A percentile compares a stretch with the other conserved stretches of the same genome.
Conservation (phyloP, 1,140 invertebrate species). For the Phortica variegata region DNA sequence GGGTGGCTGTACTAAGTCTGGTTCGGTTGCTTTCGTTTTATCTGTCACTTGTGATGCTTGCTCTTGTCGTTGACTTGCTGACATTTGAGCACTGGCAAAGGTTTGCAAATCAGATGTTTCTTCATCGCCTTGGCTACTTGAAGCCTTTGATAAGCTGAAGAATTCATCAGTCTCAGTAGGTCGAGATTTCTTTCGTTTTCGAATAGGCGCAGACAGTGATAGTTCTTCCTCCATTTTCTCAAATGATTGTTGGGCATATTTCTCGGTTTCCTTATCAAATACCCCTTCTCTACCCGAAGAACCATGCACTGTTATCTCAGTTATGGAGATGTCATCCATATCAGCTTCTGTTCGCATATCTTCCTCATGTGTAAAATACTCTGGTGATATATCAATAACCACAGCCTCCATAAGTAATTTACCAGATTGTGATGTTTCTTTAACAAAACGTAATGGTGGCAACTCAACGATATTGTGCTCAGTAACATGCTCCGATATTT, state of each 20-base stretch:
- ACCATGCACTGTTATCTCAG: slow-evolving; percentile 61
- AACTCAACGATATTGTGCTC: slow-evolving; percentile 84
- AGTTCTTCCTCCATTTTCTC: slow-evolving; percentile 51
- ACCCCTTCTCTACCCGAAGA: slow-evolving; percentile 55
- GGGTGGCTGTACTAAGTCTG: slow-evolving; percentile 39
- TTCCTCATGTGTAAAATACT: slow-evolving; percentile 77
- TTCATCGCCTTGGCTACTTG: slow-evolving; percentile 54
- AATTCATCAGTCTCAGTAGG: slow-evolving; percentile 59
- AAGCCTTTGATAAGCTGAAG: slow-evolving; percentile 59
- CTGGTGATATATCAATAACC: slow-evolving; percentile 85
- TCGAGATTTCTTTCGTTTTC: slow-evolving; percentile 47
- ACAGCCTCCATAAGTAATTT: slow-evolving; percentile 87
- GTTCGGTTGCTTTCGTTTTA: slow-evolving; percentile 32
- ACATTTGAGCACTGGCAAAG: slow-evolving; percentile 65
- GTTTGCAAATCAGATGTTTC: slow-evolving; percentile 63
- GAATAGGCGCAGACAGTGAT: slow-evolving; percentile 34
- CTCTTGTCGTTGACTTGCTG: slow-evolving; percentile 52
- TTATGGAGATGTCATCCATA: slow-evolving; percentile 79
- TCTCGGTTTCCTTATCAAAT: slow-evolving; percentile 55
- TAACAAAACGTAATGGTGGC: slow-evolving; percentile 83
- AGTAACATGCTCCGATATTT: slow-evolving; percentile 84
- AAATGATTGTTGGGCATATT: slow-evolving; percentile 39
- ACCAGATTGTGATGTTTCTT: slow-evolving; percentile 83
- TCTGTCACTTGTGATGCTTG: slow-evolving; percentile 34
- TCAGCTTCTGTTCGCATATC: slow-evolving; percentile 82